Evolutionary conservation across 2,797 vertebrate species (phyloP), one percentile per base, ranked within the genome.

Genomic region (Falco columbarius): DNA sequence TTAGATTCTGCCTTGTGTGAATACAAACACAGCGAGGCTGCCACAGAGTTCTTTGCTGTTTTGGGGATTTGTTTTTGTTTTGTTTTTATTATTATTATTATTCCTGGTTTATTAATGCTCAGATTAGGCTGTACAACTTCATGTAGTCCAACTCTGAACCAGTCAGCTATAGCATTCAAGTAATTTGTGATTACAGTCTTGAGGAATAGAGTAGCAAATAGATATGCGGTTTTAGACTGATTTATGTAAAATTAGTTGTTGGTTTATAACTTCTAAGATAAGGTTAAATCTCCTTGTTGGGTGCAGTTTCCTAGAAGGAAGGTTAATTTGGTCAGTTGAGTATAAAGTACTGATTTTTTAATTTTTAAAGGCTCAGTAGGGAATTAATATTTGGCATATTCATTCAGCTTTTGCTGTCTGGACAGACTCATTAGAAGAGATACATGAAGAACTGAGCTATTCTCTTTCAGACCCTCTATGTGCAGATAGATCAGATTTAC

Each of bases 31-130:
- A 15, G 32, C 5, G 54, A 71, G 47, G 26, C 3, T 61, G 47
- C 40, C 2, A 1, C 0, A 1, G 12, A 30, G 7, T 6, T 32
- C 8, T 73, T 12, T 5, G 3, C 10, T 13, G 12, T 32, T 32
- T 54, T 13, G 12, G 19, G 36, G 36, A 38, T 38, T 51, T 51
- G 26, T 51, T 16, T 44, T 14, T 42, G 42, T 14, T 42, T 73
- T 61, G 15, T 14, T 34, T 55, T 6, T 1, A 38, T 38, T 38
- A 38, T 12, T 61, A 40, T 24, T 32, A 27, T 18, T 18, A 1
- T 46, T 81, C 21, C 29, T 9, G 5, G 1, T 51, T 85, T 47
- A 9, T 17, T 38, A 18, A 22, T 38, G 30, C 12, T 71, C 13
- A 54, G 40, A 16, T 30, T 32, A 55, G 17, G 24, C 8, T 84